Conservation (phyloP, 30 jellyfish, hydroid and myxozoan genomes). For the Hydractinia symbiolongicarpus region DNA sequence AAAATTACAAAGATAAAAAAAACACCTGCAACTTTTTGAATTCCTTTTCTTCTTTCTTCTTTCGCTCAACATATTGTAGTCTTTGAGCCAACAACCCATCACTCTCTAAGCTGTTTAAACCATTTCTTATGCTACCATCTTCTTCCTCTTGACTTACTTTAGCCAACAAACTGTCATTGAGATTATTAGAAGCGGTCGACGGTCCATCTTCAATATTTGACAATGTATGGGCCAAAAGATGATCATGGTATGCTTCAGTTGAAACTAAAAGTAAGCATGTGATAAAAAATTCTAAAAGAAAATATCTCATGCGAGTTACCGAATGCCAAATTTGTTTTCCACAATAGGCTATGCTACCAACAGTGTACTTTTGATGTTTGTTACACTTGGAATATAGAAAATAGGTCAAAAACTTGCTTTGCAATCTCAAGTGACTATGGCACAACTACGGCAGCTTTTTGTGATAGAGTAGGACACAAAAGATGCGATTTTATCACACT, state of each 20-base stretch:
- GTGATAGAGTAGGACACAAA: too few relatives aligned
- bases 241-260: constrained; percentile 1
- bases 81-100: constrained; percentile 58
- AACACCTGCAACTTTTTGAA: constrained; percentile 71
- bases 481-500: too few relatives aligned
- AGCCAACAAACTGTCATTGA: constrained; percentile 67
- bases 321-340: too few relatives aligned
- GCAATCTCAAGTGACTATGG: too few relatives aligned
- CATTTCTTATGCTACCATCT: constrained; percentile 33
- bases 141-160: constrained; percentile 74
- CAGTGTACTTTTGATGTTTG: too few relatives aligned
- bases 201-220: constrained; percentile 1
- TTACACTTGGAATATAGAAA: too few relatives aligned
- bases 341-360: too few relatives aligned
- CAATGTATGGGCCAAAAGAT: constrained; percentile 1
- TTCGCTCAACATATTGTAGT: constrained; percentile 44
- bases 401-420: too few relatives aligned
- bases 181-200: background rate
- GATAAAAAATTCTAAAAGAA: background rate
- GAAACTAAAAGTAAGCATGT: background rate
- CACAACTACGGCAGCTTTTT: too few relatives aligned
- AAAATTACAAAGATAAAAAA: background rate
- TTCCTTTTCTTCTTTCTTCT: constrained; percentile 57
- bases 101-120: constrained; percentile 19
- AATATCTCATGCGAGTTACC: too few relatives aligned